Base-by-base conservation (phyloP, 2,888 invertebrate species). In the Automeris io region DNA sequence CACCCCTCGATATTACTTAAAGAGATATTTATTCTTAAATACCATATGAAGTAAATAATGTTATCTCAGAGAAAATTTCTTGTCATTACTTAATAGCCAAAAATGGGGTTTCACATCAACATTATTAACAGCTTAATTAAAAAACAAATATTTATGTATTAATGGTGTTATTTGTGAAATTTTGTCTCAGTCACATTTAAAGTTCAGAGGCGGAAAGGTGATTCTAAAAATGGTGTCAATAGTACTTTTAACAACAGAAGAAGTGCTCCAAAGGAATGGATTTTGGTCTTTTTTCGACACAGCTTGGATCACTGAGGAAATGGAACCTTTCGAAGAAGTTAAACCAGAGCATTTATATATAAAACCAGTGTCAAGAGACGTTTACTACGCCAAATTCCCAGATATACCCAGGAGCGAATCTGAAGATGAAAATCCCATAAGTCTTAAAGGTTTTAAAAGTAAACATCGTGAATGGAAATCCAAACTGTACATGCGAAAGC, bases 351-450 rank as follows among this genome's bases (percentile, higher is more conserved):
- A 81, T 41, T 40, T 62, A 21, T 85, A 67, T 50, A 40, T 47
- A 1, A 85, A 81, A 48, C 85, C 86, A 1, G 49, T 83, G 1
- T 63, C 83, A 9, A 74, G 74, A 55, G 86, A 85, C 42, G 51
- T 69, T 12, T 86, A 85, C 41, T 83, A 86, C 42, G 60, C 78
- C 0, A 81, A 71, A 45, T 67, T 66, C 45, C 83, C 83, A 1
- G 83, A 85, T 31, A 81, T 86, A 63, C 72, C 75, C 1, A 64
- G 83, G 58, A 85, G 86, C 47, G 83, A 83, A 56, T 85, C 85
- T 0, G 86, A 86, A 37, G 86, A 83, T 19, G 85, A 85, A 45
- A 75, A 63, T 40, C 70, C 81, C 1, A 44, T 82, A 24, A 76
- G 73, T 33, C 45, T 83, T 5, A 67, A 55, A 19, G 83, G 81